Evolutionary conservation across 1,140 invertebrate genomes (phyloP), one percentile per base, ranked within the genome.

Genomic region (Brachionus rubens): DNA sequence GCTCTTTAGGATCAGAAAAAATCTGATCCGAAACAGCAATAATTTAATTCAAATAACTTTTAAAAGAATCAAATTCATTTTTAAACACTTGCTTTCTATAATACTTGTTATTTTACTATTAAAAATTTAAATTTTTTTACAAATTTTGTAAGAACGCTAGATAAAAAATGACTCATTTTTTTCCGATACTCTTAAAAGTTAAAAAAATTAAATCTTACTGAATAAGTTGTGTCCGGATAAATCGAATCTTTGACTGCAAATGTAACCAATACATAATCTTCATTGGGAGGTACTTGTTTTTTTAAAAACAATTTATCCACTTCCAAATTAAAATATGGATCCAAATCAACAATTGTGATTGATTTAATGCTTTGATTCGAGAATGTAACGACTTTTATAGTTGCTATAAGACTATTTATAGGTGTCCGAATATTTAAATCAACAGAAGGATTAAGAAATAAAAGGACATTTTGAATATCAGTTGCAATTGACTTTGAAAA

Each of bases 301-400:
- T 40, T 50, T 1, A 72, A 48, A 72, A 50, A 72, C 19, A 72
- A 24, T 48, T 40, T 50, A 30, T 72, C 68, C 2, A 9, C 7
- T 50, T 14, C 12, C n/a, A 72, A 14, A 24, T 50, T 33, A 40
- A 72, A 72, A 72, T 19, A 50, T 21, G 68, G 46, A 50, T 72
- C 68, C 21, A 24, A 5, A 10, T 50, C 68, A 21, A 21, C 19
- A 10, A 72, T 50, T 21, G 1, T 9, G 2, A 72, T 16, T 12
- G 68, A n/a, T 19, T 4, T 3, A 24, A 14, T 50, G 12, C 12
- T 40, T 72, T 16, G 4, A 33, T 50, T 72, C 5, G 68, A 72
- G 24, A 3, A 30, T 1, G 68, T 33, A 19, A 28, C 0, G 10
- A 72, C 68, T 16, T 3, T 10, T 10, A 72, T 50, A 16, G 43